These are phyloP conservation scores for Eretmochelys imbricata DNA, from an alignment of 2,113 vertebrate species.

Conservation along the genomic window DNA sequence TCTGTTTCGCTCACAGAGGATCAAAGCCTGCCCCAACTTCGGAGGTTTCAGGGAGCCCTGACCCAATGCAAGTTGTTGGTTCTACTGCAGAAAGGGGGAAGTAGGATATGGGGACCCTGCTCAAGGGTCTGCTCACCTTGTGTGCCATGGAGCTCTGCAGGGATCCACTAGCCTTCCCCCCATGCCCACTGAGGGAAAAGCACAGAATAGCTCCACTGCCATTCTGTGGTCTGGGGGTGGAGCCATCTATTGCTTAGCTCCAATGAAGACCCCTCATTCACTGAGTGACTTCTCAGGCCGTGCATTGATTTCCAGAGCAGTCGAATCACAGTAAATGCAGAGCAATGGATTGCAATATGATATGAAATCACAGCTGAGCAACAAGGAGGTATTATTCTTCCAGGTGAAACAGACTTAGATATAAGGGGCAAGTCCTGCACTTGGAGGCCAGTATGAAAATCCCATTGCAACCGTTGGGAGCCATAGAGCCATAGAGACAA, in stretches of 20 bases:
- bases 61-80: not conserved
- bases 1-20: rapidly evolving
- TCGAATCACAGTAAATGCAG: not conserved
- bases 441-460: not conserved
- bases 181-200: not conserved
- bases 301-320: not conserved
- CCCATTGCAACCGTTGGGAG: not conserved
- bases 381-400: not conserved
- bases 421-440: not conserved
- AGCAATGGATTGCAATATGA: not conserved
- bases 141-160: not conserved
- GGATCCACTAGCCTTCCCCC: not conserved
- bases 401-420: not conserved
- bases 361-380: not conserved
- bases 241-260: not conserved
- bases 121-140: not conserved
- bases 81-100: not conserved
- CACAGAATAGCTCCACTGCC: not conserved
- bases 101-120: not conserved
- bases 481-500: not conserved
- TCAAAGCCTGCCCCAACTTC: not conserved
- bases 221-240: not conserved
- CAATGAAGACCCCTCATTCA: not conserved
- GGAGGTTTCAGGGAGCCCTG: not conserved
- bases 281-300: not conserved